These are phyloP conservation scores for Pemphredon lugubris DNA, from an alignment of 2,888 invertebrate genomes.

Conservation along the genomic window DNA sequence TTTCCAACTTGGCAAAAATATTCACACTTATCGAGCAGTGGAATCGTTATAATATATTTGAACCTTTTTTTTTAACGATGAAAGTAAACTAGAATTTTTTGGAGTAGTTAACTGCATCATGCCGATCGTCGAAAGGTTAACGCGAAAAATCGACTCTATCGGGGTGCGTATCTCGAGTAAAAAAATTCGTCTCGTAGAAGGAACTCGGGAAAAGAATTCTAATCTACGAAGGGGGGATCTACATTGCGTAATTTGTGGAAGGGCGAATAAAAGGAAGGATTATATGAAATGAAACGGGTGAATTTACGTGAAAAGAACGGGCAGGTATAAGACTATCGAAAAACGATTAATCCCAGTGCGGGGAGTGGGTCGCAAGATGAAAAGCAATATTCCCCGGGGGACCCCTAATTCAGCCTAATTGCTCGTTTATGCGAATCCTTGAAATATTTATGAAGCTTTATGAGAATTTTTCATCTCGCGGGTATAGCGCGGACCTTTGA, in stretches of 20 bases:
- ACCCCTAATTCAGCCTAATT: slow-evolving; percentile 64
- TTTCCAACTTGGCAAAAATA: too few species aligned
- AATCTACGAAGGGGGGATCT: neutral
- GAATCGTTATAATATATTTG: too few species aligned
- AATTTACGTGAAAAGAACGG: neutral
- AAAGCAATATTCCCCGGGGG: slow-evolving; percentile 55
- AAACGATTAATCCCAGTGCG: slow-evolving; percentile 46
- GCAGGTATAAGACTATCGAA: slow-evolving; percentile 43
- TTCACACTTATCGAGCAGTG: too few species aligned
- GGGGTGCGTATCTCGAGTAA: neutral
- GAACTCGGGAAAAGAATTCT: neutral
- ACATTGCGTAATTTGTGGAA: slow-evolving; percentile 29
- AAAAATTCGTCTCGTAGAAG: neutral
- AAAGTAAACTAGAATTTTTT: too few species aligned
- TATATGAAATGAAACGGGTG: slow-evolving; percentile 4
- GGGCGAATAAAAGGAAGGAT: neutral
- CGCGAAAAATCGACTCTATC: too few species aligned
- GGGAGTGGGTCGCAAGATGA: slow-evolving; percentile 32
- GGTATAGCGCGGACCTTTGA: slow-evolving; percentile 27
- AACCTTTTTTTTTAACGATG: too few species aligned
- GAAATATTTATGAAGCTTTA: slow-evolving; percentile 72
- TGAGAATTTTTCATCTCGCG: slow-evolving; percentile 66
- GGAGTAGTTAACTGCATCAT: too few species aligned
- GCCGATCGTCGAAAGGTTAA: too few species aligned
- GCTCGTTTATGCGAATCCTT: slow-evolving; percentile 66